Evolutionary conservation across 2,888 invertebrate genomes (phyloP).

Genomic region (Terebella lapidaria): DNA sequence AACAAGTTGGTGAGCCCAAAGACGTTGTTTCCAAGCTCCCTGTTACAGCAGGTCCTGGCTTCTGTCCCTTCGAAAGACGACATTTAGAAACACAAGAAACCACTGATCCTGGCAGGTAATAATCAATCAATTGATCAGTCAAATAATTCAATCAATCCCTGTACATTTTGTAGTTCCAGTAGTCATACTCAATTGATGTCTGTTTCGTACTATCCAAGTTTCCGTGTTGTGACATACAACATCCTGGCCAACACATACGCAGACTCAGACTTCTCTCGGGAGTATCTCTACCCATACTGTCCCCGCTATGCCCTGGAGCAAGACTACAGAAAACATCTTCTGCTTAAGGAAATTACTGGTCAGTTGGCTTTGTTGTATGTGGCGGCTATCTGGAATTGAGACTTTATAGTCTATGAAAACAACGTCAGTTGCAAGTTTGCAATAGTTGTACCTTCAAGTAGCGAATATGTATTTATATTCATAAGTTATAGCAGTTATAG

Average conservation of each 20-base stretch:
- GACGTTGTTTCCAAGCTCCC: slow-evolving; percentile 61
- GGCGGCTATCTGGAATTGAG: no score
- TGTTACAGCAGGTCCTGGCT: slow-evolving; percentile 71
- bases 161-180: no score
- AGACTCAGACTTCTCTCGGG: slow-evolving; percentile 73
- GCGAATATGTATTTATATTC: no score
- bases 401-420: no score
- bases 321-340: slow-evolving; percentile 80
- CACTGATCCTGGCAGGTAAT: slow-evolving; percentile 61
- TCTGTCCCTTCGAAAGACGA: slow-evolving; percentile 76
- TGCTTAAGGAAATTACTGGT: slow-evolving; percentile 78
- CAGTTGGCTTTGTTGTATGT: no score
- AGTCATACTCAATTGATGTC: not conserved
- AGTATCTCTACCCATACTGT: slow-evolving; percentile 76
- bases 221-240: slow-evolving; percentile 82
- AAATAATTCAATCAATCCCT: no score
- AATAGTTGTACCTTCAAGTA: no score
- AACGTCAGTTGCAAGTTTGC: no score
- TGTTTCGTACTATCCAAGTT: slow-evolving; percentile 44
- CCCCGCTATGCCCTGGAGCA: slow-evolving; percentile 73
- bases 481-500: no score
- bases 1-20: slow-evolving; percentile 60
- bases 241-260: slow-evolving; percentile 87
- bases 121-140: not conserved
- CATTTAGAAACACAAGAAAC: slow-evolving; percentile 66